Evolutionary conservation across 1,140 invertebrate species (phyloP).

Genomic region (Fragariocoptes setiger): DNA sequence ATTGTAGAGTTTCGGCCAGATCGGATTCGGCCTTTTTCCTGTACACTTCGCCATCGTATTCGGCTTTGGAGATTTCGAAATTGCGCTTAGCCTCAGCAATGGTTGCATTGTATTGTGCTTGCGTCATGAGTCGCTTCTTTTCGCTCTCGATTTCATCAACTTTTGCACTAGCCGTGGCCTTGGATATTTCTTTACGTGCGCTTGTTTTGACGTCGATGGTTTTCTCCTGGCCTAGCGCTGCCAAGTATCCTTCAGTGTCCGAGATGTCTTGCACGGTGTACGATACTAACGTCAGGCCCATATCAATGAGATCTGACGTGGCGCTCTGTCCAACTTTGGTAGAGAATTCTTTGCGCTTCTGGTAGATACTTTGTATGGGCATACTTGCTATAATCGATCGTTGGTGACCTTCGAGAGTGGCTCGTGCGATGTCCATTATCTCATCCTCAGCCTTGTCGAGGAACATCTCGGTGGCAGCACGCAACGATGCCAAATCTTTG

Average conservation of each 20-base stretch:
- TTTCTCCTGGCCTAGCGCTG: conserved; percentile 71
- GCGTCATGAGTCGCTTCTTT: conserved; percentile 61
- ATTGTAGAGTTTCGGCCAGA: conserved; percentile 20
- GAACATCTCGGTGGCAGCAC: conserved; percentile 85
- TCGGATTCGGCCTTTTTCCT: conserved; percentile 33
- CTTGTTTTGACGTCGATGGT: conserved; percentile 88
- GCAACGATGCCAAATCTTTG: conserved; percentile 80
- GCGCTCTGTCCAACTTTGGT: conserved; percentile 76
- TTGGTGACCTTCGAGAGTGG: conserved; percentile 87
- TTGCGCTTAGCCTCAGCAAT: conserved; percentile 81
- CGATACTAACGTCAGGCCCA: conserved; percentile 90
- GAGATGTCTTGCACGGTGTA: conserved; percentile 89
- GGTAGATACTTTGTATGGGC: conserved; percentile 97
- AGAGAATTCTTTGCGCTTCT: conserved; percentile 91
- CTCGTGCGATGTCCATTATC: conserved; percentile 67
- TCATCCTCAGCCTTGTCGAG: conserved; percentile 60
- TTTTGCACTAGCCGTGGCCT: conserved; percentile 42
- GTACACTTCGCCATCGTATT: conserved; percentile 83
- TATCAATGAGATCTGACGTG: conserved; percentile 77
- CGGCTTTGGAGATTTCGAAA: conserved; percentile 84
- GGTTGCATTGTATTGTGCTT: conserved; percentile 57
- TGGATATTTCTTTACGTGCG: conserved; percentile 76
- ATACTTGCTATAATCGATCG: conserved; percentile 93
- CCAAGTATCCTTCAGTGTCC: conserved; percentile 86
- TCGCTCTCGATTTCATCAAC: conserved; percentile 79